Base-by-base conservation (phyloP, 2,113 vertebrate genomes). In the Chunga burmeisteri region DNA sequence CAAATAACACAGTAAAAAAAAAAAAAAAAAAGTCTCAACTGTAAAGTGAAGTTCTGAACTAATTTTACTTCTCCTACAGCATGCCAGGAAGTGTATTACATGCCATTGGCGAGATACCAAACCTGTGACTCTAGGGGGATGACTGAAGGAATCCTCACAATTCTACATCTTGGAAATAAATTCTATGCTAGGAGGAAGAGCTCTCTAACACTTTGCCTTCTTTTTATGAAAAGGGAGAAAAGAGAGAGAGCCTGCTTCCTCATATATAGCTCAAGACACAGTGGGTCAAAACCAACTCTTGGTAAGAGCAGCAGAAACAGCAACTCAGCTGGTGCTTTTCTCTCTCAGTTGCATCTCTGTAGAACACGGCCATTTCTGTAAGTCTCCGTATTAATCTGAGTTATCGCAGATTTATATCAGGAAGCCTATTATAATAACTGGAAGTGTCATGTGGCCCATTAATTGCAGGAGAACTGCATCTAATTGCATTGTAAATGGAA, bases 71-170 rank as follows among this genome's bases (percentile, higher is more conserved):
- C 96, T 96, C 94, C 67, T 93, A 10, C 78, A 90, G 91, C 91
- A 82, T 96, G 93, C 94, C 91, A 97, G 96, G 95, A 96, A 97
- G 81, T 63, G 95, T 93, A 94, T 96, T 97, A 94, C 81, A 96
- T 71, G 89, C 87, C 96, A 97, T 4, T 97, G 97, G 95, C 97
- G 13, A 96, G 97, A 95, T 91, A 94, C 95, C 96, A 97, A 97
- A 96, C 89, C 94, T 88, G 91, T 73, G 93, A 97, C 96, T 97
- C 97, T 86, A 73, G 94, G 91, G 94, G 97, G 91, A 96, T 96
- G 94, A 96, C 93, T 97, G 93, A 96, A 97, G 96, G 94, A 97
- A 94, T 97, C 96, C 96, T 97, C 93, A 93, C 94, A 88, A 86
- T 95, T 96, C 93, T 94, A 52, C 91, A 71, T 78, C 97, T 96